These are phyloP conservation scores for Pachyseris speciosa DNA, from an alignment of 64 coral and sea anemone species.

Conservation along the genomic window DNA sequence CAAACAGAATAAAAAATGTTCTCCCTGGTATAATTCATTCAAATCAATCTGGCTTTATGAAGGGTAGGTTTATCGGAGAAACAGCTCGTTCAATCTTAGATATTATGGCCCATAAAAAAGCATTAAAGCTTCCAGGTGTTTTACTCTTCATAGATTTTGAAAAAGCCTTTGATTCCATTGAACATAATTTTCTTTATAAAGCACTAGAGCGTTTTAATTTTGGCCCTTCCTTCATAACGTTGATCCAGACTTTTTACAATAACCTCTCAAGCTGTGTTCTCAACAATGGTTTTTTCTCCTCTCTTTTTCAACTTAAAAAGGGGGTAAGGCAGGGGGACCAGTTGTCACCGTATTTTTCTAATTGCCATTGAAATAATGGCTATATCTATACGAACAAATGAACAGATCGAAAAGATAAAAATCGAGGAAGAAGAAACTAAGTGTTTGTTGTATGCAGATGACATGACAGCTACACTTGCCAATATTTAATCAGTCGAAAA, in stretches of 20 bases:
- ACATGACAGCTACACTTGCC: neutral
- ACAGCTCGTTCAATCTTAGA: too few species aligned
- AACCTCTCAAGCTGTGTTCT: neutral
- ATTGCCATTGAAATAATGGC: neutral
- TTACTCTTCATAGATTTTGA: too few species aligned
- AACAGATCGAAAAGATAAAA: neutral
- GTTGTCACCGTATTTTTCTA: neutral
- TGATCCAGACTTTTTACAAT: too few species aligned
- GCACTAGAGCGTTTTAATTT: too few species aligned
- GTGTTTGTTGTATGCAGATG: neutral
- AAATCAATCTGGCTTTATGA: too few species aligned
- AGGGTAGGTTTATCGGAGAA: too few species aligned
- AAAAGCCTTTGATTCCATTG: too few species aligned
- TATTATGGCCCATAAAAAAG: too few species aligned
- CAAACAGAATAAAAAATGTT: too few species aligned
- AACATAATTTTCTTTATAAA: too few species aligned
- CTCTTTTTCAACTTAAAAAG: neutral
- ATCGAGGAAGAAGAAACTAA: constrained; percentile 1
- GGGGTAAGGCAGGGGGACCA: neutral
- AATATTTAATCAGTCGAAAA: neutral
- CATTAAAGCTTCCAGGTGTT: too few species aligned
- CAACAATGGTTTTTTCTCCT: neutral
- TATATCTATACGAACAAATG: neutral
- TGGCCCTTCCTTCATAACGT: neutral
- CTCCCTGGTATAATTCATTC: too few species aligned